Evolutionary conservation across 1,140 invertebrate genomes (phyloP), one percentile per base, ranked within the genome.

Genomic region (Musca domestica): DNA sequence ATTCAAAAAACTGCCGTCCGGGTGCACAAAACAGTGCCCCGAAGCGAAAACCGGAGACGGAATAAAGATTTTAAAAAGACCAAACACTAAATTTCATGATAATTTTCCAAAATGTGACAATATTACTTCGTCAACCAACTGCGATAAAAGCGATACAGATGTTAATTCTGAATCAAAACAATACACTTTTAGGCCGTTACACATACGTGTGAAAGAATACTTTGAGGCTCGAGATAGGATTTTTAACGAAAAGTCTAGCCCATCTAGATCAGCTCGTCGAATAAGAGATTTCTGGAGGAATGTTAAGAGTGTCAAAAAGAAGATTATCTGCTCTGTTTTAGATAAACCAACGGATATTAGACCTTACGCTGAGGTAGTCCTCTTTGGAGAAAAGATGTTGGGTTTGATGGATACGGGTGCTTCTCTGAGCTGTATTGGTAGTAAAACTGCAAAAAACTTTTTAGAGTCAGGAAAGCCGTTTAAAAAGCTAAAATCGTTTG

Each of bases 301-400:
- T 14, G 54, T 41, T 0, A 27, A 67, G 5, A 46, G 65, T 48
- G 3, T 48, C 3, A 48, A 48, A 12, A 48, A 48, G 17, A 48
- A 48, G 3, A 15, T 48, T 48, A 17, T 48, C 14, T 48, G 47
- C 47, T 48, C 47, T 15, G 47, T 48, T 17, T 48, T 48, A 15
- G 47, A 48, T 48, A 48, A 48, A 48, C 17, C 47, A 17, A 3
- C 6, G 6, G 34, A 41, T 48, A 48, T 68, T 30, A 20, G 71
- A 14, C 69, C 69, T 41, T 68, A 68, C 25, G 61, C 30, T 22
- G 3, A 25, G 1, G 9, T 48, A 15, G 14, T 17, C 17, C 47
- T 48, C 27, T 30, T 30, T 9, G 9, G 27, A 9, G 27, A 30
- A 30, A 30, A 30, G 27, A 30, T 30, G 27, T 30, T 30, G 27